Conservation (phyloP, 2,113 vertebrate species). For the Odontesthes bonariensis region DNA sequence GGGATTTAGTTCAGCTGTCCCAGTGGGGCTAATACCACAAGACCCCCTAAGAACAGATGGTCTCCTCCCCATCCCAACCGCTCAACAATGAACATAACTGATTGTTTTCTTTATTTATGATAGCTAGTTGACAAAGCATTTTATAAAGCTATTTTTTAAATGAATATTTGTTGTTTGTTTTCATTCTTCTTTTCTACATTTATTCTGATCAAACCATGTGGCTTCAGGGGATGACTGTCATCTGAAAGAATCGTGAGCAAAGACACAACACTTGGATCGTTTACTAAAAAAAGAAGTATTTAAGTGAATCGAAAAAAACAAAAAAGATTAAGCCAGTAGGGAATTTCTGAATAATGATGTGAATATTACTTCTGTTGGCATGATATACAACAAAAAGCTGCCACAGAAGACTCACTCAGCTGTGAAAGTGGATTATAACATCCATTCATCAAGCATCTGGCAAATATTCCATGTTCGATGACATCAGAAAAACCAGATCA, state of each 20-base stretch:
- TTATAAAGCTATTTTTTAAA: conserved; percentile 66
- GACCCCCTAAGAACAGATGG: conserved; percentile 75
- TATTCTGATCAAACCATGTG: neutral
- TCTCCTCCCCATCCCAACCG: conserved; percentile 29
- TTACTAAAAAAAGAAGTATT: conserved; percentile 43
- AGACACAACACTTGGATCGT: conserved; percentile 8
- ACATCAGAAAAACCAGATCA: conserved; percentile 45
- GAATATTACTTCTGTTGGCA: conserved; percentile 40
- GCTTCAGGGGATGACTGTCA: neutral
- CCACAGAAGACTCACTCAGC: conserved; percentile 63
- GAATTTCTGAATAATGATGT: conserved; percentile 44
- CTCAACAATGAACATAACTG: conserved; percentile 42
- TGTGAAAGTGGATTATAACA: conserved; percentile 73
- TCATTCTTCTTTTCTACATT: neutral
- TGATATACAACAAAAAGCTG: conserved; percentile 27
- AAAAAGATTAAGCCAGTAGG: conserved; percentile 22
- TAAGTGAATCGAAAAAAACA: neutral
- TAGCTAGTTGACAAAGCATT: conserved; percentile 48
- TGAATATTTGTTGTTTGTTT: conserved; percentile 1
- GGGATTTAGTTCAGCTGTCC: conserved; percentile 80
- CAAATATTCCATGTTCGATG: conserved; percentile 25
- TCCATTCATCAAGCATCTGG: conserved; percentile 72
- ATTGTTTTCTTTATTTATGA: conserved; percentile 62
- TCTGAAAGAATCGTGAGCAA: conserved; percentile 22
- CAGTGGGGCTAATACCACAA: conserved; percentile 44